phyloP scores from a whole-genome alignment of 2,113 vertebrate genomes.

The Bufo gargarizans region DNA sequence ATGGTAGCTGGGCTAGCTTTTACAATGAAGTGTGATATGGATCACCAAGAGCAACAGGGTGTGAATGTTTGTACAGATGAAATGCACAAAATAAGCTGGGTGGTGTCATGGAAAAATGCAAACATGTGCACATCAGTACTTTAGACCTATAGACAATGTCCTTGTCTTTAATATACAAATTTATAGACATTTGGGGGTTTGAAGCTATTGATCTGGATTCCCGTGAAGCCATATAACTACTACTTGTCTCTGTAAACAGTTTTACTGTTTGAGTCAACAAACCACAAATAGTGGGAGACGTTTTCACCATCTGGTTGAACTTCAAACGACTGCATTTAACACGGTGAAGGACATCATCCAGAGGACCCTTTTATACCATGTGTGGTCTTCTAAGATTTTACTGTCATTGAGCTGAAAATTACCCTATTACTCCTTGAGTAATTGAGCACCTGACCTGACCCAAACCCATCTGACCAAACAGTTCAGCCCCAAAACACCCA shows the following conservation, averaged over 20 bases:
- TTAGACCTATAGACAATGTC: not conserved
- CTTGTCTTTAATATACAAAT: not conserved
- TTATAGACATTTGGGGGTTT: not conserved
- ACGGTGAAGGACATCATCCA: not conserved
- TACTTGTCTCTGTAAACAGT: not conserved
- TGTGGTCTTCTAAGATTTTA: constrained; percentile 34
- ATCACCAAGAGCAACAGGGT: not conserved
- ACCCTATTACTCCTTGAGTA: not conserved
- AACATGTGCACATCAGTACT: not conserved
- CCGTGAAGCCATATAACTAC: not conserved
- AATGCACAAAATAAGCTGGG: not conserved
- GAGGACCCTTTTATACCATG: not conserved
- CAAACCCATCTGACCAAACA: not conserved
- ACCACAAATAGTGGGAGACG: not conserved
- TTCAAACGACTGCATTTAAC: constrained; percentile 37
- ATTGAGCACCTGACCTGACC: constrained; percentile 20
- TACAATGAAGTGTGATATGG: not conserved
- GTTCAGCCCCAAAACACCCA: not conserved
- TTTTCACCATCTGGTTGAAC: constrained; percentile 47
- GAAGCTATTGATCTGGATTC: not conserved
- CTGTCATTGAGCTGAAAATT: not conserved
- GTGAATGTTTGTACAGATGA: constrained; percentile 20
- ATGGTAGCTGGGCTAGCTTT: not conserved
- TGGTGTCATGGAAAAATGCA: constrained; percentile 6
- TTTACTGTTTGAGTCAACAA: constrained; percentile 39